Evolutionary conservation across 2,888 invertebrate genomes (phyloP).

Genomic region (Candidula unifasciata): DNA sequence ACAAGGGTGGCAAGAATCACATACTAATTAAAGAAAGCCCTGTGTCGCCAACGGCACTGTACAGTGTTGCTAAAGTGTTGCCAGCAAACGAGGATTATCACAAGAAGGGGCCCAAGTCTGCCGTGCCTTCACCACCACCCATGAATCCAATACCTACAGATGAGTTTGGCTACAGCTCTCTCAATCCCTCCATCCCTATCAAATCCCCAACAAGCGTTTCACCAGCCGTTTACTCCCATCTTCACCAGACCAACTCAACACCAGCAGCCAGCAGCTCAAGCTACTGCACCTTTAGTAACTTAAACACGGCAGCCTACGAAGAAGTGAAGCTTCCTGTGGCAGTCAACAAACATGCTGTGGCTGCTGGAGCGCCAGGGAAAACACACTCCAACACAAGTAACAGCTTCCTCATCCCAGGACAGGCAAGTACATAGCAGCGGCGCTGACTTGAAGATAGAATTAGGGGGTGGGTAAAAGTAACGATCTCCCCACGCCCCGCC

Average conservation of each 20-base stretch:
- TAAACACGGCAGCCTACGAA: background rate
- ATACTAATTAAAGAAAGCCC: no score
- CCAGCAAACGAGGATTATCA: no score
- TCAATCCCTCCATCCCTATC: background rate
- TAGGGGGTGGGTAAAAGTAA: no score
- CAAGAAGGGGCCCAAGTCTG: background rate
- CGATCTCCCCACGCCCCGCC: no score
- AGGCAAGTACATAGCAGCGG: background rate
- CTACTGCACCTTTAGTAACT: background rate
- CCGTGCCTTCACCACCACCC: background rate
- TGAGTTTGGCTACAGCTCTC: background rate
- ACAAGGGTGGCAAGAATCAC: background rate
- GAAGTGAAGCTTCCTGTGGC: background rate
- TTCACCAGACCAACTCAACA: background rate
- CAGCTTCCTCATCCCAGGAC: background rate
- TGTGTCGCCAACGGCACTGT: no score
- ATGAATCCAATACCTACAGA: background rate
- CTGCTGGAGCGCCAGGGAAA: background rate
- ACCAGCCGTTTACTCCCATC: background rate
- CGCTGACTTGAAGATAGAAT: no score
- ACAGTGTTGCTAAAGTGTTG: no score
- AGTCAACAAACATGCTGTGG: background rate
- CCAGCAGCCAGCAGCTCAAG: background rate
- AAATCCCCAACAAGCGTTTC: background rate
- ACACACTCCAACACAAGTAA: no score